Evolutionary conservation across 2,797 vertebrate genomes (phyloP).

Genomic region (Sebastes steindachneri): DNA sequence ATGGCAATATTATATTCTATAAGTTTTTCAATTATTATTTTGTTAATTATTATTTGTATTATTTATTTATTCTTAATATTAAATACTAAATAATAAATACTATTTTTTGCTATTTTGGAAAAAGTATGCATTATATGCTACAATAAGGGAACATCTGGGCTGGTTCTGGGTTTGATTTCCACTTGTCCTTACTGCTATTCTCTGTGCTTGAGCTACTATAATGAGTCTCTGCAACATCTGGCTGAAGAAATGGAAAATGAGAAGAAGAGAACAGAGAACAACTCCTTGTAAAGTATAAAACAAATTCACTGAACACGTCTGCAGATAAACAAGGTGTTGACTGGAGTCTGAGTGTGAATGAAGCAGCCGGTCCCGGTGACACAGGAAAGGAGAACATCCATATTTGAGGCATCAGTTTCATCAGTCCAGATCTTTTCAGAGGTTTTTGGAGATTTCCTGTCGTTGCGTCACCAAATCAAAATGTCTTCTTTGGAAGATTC

Average conservation of each 20-base stretch:
- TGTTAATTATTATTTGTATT: too few relatives aligned
- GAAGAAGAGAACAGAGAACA: background rate
- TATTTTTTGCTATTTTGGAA: background rate
- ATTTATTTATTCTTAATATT: too few relatives aligned
- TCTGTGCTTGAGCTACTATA: background rate
- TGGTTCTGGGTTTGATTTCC: background rate
- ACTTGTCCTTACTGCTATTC: background rate
- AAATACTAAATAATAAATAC: too few relatives aligned
- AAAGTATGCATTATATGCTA: background rate
- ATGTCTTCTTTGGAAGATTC: background rate
- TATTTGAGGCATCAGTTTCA: background rate
- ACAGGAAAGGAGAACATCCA: background rate
- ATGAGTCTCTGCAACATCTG: slow-evolving; percentile 2
- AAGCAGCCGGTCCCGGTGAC: background rate
- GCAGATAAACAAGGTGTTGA: background rate
- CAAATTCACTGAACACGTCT: background rate
- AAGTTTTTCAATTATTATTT: too few relatives aligned
- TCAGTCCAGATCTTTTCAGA: background rate
- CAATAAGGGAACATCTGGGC: background rate
- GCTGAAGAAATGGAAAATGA: background rate
- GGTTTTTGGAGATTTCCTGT: slow-evolving; percentile 16
- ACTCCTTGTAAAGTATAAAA: background rate
- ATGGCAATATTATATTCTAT: too few relatives aligned
- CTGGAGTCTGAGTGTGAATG: background rate
- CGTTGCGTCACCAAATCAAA: background rate